Evolutionary conservation across 2,888 invertebrate genomes (phyloP).

Genomic region (Mechanitis mazaeus): DNA sequence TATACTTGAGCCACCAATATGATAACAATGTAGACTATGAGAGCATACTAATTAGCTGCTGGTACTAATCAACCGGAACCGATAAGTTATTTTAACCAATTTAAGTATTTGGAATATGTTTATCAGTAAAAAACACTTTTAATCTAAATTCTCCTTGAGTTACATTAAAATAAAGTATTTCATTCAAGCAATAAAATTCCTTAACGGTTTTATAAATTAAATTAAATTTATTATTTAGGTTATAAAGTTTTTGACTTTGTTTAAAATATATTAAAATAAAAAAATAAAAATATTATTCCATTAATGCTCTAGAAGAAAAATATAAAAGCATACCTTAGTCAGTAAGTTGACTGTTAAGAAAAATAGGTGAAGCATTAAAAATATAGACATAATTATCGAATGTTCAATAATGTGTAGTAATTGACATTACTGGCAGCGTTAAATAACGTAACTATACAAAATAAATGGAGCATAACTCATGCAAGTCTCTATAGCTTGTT

Average conservation of each 20-base stretch:
- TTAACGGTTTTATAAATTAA: too few species aligned
- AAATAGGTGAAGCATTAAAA: neutral
- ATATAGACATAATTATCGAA: neutral
- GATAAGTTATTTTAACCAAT: constrained; percentile 21
- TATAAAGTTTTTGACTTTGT: too few species aligned
- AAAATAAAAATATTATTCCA: too few species aligned
- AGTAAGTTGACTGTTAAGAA: neutral
- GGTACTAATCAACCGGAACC: constrained; percentile 15
- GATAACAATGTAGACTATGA: constrained; percentile 12
- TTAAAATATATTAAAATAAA: too few species aligned
- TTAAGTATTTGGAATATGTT: constrained; percentile 1
- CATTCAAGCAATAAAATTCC: too few species aligned
- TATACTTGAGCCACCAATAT: neutral
- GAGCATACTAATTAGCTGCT: constrained; percentile 12
- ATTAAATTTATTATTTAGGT: too few species aligned
- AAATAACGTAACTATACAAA: neutral
- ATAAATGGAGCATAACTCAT: constrained; percentile 4
- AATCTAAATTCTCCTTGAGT: too few species aligned
- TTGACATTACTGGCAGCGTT: neutral
- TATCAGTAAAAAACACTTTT: neutral
- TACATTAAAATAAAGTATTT: too few species aligned
- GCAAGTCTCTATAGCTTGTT: neutral
- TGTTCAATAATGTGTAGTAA: constrained; percentile 3
- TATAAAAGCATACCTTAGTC: too few species aligned
- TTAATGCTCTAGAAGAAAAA: too few species aligned